Percentiles rank a stretch among this genome's conserved stretches.
These are phyloP conservation scores for Serilophus lunatus DNA, from an alignment of 2,113 vertebrate genomes.

Conservation along the genomic window DNA sequence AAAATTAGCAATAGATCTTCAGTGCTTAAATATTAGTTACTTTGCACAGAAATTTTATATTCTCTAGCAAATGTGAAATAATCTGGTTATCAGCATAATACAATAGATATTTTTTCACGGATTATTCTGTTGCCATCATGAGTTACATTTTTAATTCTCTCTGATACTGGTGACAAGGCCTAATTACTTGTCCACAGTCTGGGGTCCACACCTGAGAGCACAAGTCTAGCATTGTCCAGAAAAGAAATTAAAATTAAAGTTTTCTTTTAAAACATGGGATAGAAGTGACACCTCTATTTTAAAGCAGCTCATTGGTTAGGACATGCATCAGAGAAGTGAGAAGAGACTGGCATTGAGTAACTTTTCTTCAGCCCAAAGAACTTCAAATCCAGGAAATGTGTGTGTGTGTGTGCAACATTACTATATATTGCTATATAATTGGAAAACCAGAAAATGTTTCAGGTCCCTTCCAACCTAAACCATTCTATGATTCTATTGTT, in stretches of 20 bases:
- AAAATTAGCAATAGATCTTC: background rate
- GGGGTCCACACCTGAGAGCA: fast-evolving
- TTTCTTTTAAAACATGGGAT: background rate
- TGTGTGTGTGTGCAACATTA: background rate
- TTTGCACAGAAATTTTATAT: background rate
- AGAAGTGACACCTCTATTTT: background rate
- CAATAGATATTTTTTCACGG: background rate
- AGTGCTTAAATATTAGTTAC: background rate
- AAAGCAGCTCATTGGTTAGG: background rate
- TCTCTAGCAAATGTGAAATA: background rate
- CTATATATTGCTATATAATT: background rate
- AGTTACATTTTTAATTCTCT: background rate
- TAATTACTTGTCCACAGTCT: background rate
- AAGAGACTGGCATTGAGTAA: background rate
- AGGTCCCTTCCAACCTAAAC: background rate
- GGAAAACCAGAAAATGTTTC: background rate
- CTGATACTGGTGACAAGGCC: background rate
- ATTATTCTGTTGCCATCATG: background rate
- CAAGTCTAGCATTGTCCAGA: background rate
- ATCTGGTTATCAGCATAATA: background rate
- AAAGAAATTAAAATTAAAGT: background rate
- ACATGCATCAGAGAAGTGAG: background rate
- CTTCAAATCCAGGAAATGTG: background rate
- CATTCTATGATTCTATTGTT: background rate
- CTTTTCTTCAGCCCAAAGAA: background rate